These are phyloP conservation scores for Hepsetus odoe DNA, from an alignment of 2,113 vertebrate species.

Conservation along the genomic window DNA sequence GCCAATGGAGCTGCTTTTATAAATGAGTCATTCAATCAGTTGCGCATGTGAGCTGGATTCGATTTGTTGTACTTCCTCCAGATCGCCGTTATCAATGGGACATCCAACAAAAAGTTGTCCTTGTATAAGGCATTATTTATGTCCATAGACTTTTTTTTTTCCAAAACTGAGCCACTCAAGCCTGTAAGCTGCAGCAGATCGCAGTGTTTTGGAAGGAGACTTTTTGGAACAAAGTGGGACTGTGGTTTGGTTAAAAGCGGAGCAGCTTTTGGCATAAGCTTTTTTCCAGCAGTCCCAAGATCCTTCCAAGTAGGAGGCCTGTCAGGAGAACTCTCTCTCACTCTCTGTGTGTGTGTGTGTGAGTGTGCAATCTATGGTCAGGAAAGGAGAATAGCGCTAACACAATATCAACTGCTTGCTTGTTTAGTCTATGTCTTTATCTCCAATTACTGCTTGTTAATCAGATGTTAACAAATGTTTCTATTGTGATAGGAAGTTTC, in stretches of 20 bases:
- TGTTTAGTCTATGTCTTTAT: constrained; percentile 35
- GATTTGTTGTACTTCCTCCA: not conserved
- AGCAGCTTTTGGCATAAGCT: constrained; percentile 17
- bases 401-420: not conserved
- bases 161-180: not conserved
- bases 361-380: not conserved
- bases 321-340: constrained; percentile 26
- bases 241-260: constrained; percentile 35
- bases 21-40: not conserved
- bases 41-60: not conserved
- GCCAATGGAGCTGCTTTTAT: not conserved
- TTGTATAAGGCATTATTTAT: not conserved
- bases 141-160: constrained; percentile 27
- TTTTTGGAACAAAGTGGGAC: constrained; percentile 4
- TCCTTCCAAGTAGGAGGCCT: not conserved
- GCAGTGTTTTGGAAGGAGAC: not conserved
- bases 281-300: constrained; percentile 49
- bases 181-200: not conserved
- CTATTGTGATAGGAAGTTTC: not conserved
- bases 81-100: not conserved
- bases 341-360: too few species aligned
- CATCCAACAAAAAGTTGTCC: not conserved
- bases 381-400: not conserved
- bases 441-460: constrained; percentile 15
- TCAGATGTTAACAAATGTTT: constrained; percentile 14